phyloP scores from a whole-genome alignment of 2,888 invertebrate species.

The Eurois occulta region DNA sequence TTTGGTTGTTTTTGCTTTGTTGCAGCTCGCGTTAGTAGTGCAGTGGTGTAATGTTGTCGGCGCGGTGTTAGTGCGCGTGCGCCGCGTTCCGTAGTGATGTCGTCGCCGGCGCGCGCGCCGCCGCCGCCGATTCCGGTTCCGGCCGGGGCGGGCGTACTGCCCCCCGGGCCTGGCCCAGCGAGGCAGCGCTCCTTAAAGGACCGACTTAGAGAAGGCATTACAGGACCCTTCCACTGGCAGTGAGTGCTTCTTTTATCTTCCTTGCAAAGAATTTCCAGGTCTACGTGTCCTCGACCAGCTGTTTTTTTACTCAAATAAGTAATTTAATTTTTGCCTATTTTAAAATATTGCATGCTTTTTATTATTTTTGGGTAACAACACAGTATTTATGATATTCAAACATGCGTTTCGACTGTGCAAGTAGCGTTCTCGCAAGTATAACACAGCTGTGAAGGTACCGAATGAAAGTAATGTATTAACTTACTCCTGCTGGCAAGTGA shows the following conservation, averaged over 20 bases:
- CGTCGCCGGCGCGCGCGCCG: constrained; percentile 84
- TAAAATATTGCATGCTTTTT: constrained; percentile 42
- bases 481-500: constrained; percentile 2
- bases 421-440: constrained; percentile 11
- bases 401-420: constrained; percentile 24
- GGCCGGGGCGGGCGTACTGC: constrained; percentile 86
- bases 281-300: constrained; percentile 18
- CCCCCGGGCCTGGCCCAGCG: constrained; percentile 90
- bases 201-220: constrained; percentile 94
- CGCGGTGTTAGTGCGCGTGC: constrained; percentile 76
- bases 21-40: constrained; percentile 88
- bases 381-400: constrained; percentile 20
- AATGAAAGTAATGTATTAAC: background rate
- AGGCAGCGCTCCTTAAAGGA: constrained; percentile 95
- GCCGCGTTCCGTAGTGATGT: constrained; percentile 75
- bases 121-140: constrained; percentile 79
- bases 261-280: constrained; percentile 51
- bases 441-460: background rate
- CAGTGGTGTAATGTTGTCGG: constrained; percentile 83
- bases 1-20: constrained; percentile 87
- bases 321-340: constrained; percentile 16
- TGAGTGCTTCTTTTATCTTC: constrained; percentile 88
- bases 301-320: constrained; percentile 1
- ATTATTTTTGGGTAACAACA: constrained; percentile 39
- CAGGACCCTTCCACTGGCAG: constrained; percentile 95